Conservation (phyloP, 2,888 invertebrate species). For the Ceraclea dissimilis region DNA sequence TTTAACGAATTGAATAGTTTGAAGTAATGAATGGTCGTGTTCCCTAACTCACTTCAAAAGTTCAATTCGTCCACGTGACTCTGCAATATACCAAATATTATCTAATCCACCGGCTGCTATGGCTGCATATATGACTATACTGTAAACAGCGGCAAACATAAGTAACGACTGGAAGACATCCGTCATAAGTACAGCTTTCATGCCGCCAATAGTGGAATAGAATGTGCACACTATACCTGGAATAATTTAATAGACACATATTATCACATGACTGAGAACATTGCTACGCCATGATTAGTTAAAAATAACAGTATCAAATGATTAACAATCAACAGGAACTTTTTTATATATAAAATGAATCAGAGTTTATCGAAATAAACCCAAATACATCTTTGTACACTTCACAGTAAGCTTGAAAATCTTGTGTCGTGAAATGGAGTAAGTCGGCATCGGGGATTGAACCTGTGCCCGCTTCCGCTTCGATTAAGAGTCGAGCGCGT, state of each 20-base stretch:
- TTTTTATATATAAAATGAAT: too few species aligned
- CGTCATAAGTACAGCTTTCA: slow-evolving; percentile 84
- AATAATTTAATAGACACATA: neutral
- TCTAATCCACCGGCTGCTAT: slow-evolving; percentile 61
- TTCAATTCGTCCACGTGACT: slow-evolving; percentile 61
- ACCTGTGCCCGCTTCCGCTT: too few species aligned
- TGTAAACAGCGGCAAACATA: slow-evolving; percentile 78
- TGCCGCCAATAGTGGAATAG: slow-evolving; percentile 82
- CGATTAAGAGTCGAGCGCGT: too few species aligned
- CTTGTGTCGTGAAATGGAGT: too few species aligned
- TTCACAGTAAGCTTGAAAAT: too few species aligned
- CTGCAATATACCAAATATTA: slow-evolving; percentile 64
- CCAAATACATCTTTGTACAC: too few species aligned
- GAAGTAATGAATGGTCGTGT: neutral
- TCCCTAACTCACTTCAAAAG: slow-evolving; percentile 50
- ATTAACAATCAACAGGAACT: too few species aligned
- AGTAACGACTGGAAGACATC: slow-evolving; percentile 78
- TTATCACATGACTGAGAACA: neutral
- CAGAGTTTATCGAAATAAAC: too few species aligned
- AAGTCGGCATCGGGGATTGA: too few species aligned
- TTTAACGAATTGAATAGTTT: neutral
- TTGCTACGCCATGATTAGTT: neutral
- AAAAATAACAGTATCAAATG: neutral
- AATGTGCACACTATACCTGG: slow-evolving; percentile 70
- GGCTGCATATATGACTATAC: slow-evolving; percentile 67